Conservation (phyloP, 1,140 invertebrate genomes). For the Neoseiulus cucumeris region DNA sequence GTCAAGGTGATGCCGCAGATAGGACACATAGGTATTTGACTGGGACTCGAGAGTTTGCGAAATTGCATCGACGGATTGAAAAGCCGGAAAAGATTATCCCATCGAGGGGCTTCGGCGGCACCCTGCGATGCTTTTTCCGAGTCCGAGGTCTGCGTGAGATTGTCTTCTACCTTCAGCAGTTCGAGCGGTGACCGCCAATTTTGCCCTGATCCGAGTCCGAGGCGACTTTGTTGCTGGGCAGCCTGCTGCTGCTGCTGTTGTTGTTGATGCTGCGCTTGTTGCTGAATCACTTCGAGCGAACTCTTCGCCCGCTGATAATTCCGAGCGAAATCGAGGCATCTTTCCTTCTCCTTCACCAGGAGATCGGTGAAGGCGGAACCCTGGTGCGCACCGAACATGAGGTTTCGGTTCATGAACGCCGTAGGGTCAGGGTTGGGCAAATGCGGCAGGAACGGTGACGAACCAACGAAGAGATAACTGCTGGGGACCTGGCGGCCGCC, state of each 20-base stretch:
- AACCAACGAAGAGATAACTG: conserved; percentile 8
- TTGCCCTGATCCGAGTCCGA: neutral
- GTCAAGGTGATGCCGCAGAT: conserved; percentile 1
- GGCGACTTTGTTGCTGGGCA: neutral
- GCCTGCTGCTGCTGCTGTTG: neutral
- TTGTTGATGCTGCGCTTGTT: neutral
- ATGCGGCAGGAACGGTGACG: conserved; percentile 2
- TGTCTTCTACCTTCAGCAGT: neutral
- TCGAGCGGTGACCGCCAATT: conserved; percentile 4
- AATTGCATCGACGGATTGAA: neutral
- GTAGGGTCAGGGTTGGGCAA: conserved; percentile 1
- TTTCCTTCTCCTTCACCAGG: neutral
- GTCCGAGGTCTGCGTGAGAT: neutral
- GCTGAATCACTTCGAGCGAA: neutral
- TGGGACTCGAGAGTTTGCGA: neutral
- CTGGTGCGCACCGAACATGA: conserved; percentile 3
- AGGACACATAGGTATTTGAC: neutral
- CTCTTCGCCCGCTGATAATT: neutral
- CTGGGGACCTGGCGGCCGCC: neutral
- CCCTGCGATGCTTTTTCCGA: neutral
- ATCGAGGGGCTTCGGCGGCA: neutral
- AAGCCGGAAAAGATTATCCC: conserved; percentile 2
- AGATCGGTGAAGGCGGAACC: conserved; percentile 5
- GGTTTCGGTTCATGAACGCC: conserved; percentile 6
- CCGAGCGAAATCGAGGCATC: neutral